Conservation (phyloP, 1,140 invertebrate species). For the Conus betulinus region DNA sequence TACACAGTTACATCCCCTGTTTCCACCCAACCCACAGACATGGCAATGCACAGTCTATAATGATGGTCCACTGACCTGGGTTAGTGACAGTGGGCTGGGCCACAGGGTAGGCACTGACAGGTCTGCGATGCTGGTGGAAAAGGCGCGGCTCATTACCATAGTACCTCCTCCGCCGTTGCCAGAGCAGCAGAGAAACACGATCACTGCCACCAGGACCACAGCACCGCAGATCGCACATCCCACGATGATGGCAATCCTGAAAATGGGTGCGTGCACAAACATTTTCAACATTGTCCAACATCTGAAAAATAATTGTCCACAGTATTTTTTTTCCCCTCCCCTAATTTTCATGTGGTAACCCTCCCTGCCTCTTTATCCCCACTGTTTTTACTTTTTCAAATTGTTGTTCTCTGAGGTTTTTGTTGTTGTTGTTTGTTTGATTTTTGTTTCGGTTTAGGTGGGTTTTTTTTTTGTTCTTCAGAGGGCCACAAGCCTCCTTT, state of each 20-base stretch:
- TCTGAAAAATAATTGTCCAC: not conserved
- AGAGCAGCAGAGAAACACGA: slow-evolving; percentile 42
- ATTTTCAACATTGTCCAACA: not conserved
- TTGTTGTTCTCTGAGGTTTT: too few species aligned
- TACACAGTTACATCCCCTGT: too few species aligned
- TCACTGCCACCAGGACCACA: slow-evolving; percentile 39
- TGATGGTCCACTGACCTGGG: slow-evolving; percentile 34
- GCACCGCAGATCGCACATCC: slow-evolving; percentile 43
- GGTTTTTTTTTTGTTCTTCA: too few species aligned
- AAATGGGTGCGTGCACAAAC: not conserved
- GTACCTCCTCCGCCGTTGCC: slow-evolving; percentile 37
- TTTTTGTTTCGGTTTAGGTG: too few species aligned
- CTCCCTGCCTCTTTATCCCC: too few species aligned
- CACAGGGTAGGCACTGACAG: slow-evolving; percentile 37
- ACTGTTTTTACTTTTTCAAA: too few species aligned
- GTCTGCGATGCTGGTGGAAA: slow-evolving; percentile 37
- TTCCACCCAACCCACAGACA: too few species aligned
- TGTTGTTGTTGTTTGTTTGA: too few species aligned
- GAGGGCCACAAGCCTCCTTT: too few species aligned
- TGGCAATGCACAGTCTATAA: too few species aligned
- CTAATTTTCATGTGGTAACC: too few species aligned
- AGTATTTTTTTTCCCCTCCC: not conserved
- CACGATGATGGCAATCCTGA: slow-evolving; percentile 49
- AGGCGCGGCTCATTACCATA: slow-evolving; percentile 28
- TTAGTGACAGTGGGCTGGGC: slow-evolving; percentile 32